A percentile compares a stretch with the other conserved stretches of the same genome.
Conservation (phyloP, 2,888 invertebrate species). For the Pristionchus japonicus region DNA sequence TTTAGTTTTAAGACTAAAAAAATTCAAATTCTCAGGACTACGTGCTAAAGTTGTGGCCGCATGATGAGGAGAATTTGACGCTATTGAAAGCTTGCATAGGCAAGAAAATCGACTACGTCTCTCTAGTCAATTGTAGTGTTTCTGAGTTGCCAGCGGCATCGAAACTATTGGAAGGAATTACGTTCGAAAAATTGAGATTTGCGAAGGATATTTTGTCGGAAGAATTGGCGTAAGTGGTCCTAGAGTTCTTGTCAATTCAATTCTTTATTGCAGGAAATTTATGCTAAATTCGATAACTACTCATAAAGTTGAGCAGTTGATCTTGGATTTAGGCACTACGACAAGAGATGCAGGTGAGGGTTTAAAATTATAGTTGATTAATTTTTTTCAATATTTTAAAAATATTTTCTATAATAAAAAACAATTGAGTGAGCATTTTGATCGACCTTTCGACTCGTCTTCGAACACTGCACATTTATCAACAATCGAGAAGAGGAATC, state of each 20-base stretch:
- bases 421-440: background rate
- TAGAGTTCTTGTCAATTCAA: background rate
- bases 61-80: background rate
- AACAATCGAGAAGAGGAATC: background rate
- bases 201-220: background rate
- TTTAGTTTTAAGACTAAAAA: background rate
- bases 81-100: background rate
- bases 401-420: too few species aligned
- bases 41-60: background rate
- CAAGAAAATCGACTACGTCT: background rate
- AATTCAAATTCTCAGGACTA: background rate
- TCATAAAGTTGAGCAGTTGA: background rate
- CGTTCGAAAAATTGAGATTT: background rate
- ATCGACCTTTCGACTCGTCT: background rate
- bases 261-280: background rate
- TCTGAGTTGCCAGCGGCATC: background rate
- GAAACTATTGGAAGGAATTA: background rate
- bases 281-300: background rate
- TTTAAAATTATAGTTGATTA: too few species aligned
- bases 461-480: background rate
- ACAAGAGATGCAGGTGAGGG: background rate
- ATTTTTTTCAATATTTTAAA: too few species aligned
- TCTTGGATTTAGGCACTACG: background rate
- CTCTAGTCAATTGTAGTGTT: background rate
- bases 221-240: background rate